Percentiles rank a stretch among this genome's conserved stretches.
These are phyloP conservation scores for Ursus arctos DNA, from an alignment of 2,113 vertebrate species.

Conservation along the genomic window DNA sequence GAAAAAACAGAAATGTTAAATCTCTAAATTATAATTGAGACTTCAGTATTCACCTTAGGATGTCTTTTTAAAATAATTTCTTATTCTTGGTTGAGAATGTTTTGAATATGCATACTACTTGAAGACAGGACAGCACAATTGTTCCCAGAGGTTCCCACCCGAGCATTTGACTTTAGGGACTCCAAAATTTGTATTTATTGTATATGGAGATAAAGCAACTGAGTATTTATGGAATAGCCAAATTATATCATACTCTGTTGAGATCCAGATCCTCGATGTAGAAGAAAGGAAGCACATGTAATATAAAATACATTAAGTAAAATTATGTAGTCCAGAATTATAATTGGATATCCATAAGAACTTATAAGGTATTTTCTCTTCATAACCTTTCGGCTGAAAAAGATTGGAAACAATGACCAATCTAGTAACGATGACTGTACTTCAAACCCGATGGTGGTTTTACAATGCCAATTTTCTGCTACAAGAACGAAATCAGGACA, in stretches of 20 bases:
- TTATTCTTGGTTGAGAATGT: not conserved
- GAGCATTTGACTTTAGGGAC: not conserved
- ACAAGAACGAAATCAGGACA: not conserved
- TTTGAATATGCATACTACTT: not conserved
- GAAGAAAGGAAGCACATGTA: not conserved
- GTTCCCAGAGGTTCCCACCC: not conserved
- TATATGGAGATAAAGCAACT: not conserved
- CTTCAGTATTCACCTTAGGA: constrained; percentile 1
- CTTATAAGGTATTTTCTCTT: not conserved
- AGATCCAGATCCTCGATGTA: not conserved
- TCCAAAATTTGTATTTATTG: not conserved
- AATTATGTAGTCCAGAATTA: not conserved
- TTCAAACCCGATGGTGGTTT: not conserved
- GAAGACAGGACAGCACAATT: not conserved
- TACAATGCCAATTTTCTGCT: not conserved
- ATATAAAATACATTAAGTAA: not conserved
- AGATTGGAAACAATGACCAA: not conserved
- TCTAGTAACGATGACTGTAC: not conserved
- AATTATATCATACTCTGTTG: not conserved
- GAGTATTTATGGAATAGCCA: not conserved
- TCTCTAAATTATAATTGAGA: not conserved
- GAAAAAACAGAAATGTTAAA: constrained; percentile 11
- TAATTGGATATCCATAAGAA: not conserved
- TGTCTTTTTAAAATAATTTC: not conserved
- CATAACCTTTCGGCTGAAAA: not conserved